phyloP scores from a whole-genome alignment of 53 echinoderm and acorn worm genomes.

The Echinarachnius parma region DNA sequence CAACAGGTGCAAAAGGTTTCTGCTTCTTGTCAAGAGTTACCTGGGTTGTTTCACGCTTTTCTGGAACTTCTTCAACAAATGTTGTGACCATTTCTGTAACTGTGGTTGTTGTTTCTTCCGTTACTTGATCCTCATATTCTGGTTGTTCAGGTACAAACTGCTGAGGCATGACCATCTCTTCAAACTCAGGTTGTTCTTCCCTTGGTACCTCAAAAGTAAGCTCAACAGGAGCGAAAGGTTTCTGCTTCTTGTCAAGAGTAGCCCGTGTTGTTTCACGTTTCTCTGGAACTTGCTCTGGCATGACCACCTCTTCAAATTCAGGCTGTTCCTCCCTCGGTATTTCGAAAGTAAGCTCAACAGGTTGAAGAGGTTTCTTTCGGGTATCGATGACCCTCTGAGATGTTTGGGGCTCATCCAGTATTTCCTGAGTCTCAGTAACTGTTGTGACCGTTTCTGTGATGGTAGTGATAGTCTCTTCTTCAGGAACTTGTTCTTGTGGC shows the following conservation, averaged over 20 bases:
- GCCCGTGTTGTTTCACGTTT: slow-evolving; percentile 23
- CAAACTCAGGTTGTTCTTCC: slow-evolving; percentile 14
- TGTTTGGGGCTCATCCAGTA: too few relatives aligned
- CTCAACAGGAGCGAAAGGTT: too few relatives aligned
- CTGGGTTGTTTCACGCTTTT: too few relatives aligned
- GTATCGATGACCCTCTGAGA: slow-evolving; percentile 56
- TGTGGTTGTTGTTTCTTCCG: neutral
- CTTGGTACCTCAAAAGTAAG: slow-evolving; percentile 23
- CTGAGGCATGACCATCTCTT: too few relatives aligned
- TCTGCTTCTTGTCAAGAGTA: slow-evolving; percentile 38
- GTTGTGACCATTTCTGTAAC: slow-evolving; percentile 8
- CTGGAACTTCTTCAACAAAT: neutral
- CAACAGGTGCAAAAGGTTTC: neutral
- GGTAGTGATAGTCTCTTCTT: slow-evolving; percentile 50
- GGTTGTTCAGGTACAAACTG: too few relatives aligned
- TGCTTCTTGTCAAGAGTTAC: too few relatives aligned
- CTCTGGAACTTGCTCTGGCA: slow-evolving; percentile 22
- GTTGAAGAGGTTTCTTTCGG: slow-evolving; percentile 47
- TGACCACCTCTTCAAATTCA: slow-evolving; percentile 35
- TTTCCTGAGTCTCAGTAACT: too few relatives aligned
- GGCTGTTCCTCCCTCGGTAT: slow-evolving; percentile 40
- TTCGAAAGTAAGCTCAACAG: slow-evolving; percentile 52
- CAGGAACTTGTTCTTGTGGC: slow-evolving; percentile 37
- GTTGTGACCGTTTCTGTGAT: slow-evolving; percentile 47
- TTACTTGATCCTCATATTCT: slow-evolving; percentile 10